phyloP scores from a whole-genome alignment of 2,888 invertebrate genomes.

The Alcis repandata region DNA sequence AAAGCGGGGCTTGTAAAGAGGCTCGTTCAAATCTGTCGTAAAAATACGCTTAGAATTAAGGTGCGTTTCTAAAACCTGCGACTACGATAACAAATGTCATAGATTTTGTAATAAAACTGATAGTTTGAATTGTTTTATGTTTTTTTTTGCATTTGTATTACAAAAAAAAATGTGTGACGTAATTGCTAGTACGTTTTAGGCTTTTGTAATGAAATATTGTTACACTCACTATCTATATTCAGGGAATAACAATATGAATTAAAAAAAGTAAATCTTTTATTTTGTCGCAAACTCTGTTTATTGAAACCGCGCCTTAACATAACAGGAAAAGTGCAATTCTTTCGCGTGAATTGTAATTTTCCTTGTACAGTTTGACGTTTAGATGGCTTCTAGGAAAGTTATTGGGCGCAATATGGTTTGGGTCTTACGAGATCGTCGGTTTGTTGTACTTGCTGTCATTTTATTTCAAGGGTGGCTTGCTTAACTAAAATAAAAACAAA shows the following conservation, averaged over 20 bases:
- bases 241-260: too few species aligned
- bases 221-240: too few species aligned
- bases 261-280: neutral
- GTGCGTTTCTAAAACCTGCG: neutral
- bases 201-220: too few species aligned
- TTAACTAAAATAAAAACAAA: too few species aligned
- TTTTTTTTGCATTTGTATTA: too few species aligned
- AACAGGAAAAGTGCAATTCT: conserved; percentile 72
- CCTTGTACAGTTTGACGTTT: conserved; percentile 72
- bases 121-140: too few species aligned
- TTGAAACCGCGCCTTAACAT: conserved; percentile 56
- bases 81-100: too few species aligned
- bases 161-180: too few species aligned
- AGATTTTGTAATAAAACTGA: too few species aligned
- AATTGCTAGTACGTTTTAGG: too few species aligned
- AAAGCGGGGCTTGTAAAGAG: conserved; percentile 51
- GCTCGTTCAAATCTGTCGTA: conserved; percentile 73
- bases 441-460: neutral
- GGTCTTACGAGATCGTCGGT: conserved; percentile 40
- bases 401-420: conserved; percentile 57
- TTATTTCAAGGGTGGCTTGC: neutral
- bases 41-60: conserved; percentile 54
- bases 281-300: conserved; percentile 41
- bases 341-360: conserved; percentile 71
- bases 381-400: conserved; percentile 63